Evolutionary conservation across 37 sponge, comb jelly and placozoan genomes (phyloP).

Genomic region (Lycopodina hypogea): DNA sequence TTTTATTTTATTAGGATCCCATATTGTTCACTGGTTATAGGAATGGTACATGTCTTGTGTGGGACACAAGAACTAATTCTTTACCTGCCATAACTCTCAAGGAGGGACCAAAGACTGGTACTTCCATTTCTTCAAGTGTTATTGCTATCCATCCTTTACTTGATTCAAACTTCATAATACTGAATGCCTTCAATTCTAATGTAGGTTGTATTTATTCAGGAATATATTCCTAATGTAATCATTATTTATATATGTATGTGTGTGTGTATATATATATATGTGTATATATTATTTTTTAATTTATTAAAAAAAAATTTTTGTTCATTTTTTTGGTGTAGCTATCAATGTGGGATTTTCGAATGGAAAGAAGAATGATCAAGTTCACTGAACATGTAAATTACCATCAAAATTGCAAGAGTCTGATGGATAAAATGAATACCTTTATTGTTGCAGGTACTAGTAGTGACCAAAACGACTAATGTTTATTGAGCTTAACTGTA

Average conservation of each 20-base stretch:
- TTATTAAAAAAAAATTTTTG: too few species aligned
- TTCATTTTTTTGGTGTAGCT: constrained; percentile 18
- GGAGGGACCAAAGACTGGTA: background rate
- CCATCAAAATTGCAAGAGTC: constrained; percentile 6
- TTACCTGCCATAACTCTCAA: background rate
- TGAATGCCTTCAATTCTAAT: constrained; percentile 35
- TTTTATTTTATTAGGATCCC: constrained; percentile 6
- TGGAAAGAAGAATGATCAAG: background rate
- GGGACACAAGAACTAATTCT: constrained; percentile 15
- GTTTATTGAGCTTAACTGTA: background rate
- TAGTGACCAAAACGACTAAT: background rate
- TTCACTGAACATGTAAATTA: constrained; percentile 26
- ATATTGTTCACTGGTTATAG: constrained; percentile 25
- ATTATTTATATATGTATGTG: background rate
- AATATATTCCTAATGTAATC: too few species aligned
- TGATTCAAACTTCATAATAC: constrained; percentile 23
- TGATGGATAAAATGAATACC: constrained; percentile 20
- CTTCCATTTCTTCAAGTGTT: constrained; percentile 19
- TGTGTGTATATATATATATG: background rate
- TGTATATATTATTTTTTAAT: background rate
- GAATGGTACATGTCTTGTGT: constrained; percentile 18
- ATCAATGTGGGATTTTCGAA: constrained; percentile 31
- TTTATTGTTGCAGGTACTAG: constrained; percentile 29
- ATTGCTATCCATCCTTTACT: constrained; percentile 10
- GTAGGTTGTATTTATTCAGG: constrained; percentile 3